Percentiles rank a stretch among this genome's conserved stretches.
These are phyloP conservation scores for Drosophila navojoa DNA, from an alignment of 1,140 invertebrate genomes.

Conservation along the genomic window DNA sequence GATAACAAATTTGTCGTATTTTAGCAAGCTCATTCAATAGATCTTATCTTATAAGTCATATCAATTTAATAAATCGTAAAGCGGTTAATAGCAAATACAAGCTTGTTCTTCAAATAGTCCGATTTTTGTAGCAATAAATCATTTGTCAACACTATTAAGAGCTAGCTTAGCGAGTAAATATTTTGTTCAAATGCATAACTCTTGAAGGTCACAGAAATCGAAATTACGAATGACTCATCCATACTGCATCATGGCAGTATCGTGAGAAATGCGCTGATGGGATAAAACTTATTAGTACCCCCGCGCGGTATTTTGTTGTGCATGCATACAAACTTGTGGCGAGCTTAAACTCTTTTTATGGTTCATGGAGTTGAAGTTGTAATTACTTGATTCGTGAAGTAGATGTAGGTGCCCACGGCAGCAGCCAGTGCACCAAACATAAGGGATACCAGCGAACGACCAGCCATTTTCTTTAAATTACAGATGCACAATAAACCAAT, in stretches of 20 bases:
- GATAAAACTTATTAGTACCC: conserved; percentile 13
- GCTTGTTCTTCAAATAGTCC: not conserved
- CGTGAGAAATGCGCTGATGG: conserved; percentile 3
- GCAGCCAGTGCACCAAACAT: conserved; percentile 71
- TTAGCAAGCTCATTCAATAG: not conserved
- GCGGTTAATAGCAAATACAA: too few relatives aligned
- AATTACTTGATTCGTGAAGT: conserved; percentile 77
- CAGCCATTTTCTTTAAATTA: conserved; percentile 51
- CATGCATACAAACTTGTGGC: conserved; percentile 56
- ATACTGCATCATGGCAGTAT: not conserved
- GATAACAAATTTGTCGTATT: not conserved
- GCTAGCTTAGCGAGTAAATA: not conserved
- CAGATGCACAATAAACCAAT: conserved; percentile 45
- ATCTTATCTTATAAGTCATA: not conserved
- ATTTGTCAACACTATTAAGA: not conserved
- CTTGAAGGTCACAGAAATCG: conserved; percentile 46
- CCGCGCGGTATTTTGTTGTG: conserved; percentile 23
- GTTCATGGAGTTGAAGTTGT: conserved; percentile 29
- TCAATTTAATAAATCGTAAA: not conserved
- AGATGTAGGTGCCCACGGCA: conserved; percentile 75
- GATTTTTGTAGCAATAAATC: not conserved
- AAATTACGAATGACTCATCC: conserved; percentile 30
- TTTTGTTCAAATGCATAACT: conserved; percentile 16
- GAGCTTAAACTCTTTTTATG: conserved; percentile 7
- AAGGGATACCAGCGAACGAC: conserved; percentile 68